Evolutionary conservation across 2,888 invertebrate species (phyloP), one percentile per base, ranked within the genome.

Genomic region (Drosophila robusta): DNA sequence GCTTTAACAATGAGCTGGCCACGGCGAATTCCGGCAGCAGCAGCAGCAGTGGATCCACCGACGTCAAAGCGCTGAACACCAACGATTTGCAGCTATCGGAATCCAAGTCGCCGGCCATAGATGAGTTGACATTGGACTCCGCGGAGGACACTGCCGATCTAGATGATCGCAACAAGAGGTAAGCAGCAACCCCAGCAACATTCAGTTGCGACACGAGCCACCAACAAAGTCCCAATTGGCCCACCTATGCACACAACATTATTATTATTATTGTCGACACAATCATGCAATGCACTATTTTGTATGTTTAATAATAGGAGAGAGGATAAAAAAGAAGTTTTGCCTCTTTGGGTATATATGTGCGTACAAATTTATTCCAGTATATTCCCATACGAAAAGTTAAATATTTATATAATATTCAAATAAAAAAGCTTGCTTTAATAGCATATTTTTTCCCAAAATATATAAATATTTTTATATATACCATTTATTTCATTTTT

Each of bases 101-200:
- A 84, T 94, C 94, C 81, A 94, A 94, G 86, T 93, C 93, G 54
- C 94, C 95, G 67, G 93, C 94, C 85, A 94, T 96, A 77, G 95
- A 95, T 87, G 95, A 96, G 90, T 94, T 96, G 88, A 93, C 94
- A 4, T 93, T 96, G 80, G 95, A 95, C 77, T 95, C 96, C 86
- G 93, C 94, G 60, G 96, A 95, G 81, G 93, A 93, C 87, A 94
- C 94, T 75, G 96, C 92, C 86, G 95, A 95, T 88, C 95, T 96
- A 90, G 96, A 96, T 91, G 95, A 96, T 92, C 94, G 97, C 90
- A 96, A 96, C 92, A 97, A 97, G 92, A 94, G 97, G 91, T 92
- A 79, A 89, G 89, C 55, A 5, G 12, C 44, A 54, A 34, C 8
- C 34, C 44, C 12, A 12, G 12, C 44, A 3, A 44, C 12, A 26